Percentiles rank a stretch among this genome's conserved stretches.
phyloP scores from a whole-genome alignment of 2,113 vertebrate species.

The Vulpes vulpes region DNA sequence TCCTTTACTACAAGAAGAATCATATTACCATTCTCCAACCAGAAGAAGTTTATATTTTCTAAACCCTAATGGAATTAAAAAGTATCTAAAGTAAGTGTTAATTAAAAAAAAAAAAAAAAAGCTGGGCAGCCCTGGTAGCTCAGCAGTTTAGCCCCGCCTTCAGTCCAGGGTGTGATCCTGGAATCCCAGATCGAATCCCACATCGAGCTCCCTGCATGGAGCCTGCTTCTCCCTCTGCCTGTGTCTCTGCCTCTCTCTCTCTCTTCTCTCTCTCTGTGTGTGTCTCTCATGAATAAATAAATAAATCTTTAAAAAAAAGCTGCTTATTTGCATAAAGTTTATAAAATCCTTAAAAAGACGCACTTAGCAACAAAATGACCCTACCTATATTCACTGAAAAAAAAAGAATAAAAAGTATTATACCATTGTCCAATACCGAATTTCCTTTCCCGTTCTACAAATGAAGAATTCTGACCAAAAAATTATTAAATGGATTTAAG shows the following conservation, averaged over 20 bases:
- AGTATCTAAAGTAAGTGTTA: background rate
- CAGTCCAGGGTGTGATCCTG: too few relatives aligned
- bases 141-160: too few relatives aligned
- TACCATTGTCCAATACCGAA: background rate
- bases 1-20: conserved; percentile 19
- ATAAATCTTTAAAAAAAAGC: background rate
- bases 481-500: conserved; percentile 17
- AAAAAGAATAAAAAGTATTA: conserved; percentile 15
- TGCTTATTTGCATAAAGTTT: conserved; percentile 23
- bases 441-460: conserved; percentile 35
- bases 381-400: conserved; percentile 26
- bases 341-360: conserved; percentile 53
- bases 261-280: too few relatives aligned
- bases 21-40: background rate
- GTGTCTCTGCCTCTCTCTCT: too few relatives aligned
- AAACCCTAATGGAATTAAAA: conserved; percentile 31
- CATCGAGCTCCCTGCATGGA: too few relatives aligned
- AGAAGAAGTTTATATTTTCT: background rate
- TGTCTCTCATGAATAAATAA: too few relatives aligned
- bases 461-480: conserved; percentile 35
- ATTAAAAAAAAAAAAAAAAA: too few relatives aligned
- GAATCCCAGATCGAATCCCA: too few relatives aligned
- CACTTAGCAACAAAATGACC: conserved; percentile 2
- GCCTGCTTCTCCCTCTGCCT: too few relatives aligned
- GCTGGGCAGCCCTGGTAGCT: too few relatives aligned